Evolutionary conservation across 2,888 invertebrate genomes (phyloP).

Genomic region (Eudasyphora cyanicolor): DNA sequence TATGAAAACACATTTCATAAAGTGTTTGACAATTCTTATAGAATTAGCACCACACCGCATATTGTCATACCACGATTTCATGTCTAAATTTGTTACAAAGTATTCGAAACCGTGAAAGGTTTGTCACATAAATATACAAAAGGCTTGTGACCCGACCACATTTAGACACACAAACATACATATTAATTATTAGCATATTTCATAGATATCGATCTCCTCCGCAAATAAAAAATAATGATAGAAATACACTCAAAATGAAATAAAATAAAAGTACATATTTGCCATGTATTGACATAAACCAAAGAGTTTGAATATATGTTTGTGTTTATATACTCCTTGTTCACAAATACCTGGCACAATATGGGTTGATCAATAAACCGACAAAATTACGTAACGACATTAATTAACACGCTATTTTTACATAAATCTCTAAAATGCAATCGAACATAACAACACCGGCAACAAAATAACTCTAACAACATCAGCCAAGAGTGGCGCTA

Average conservation of each 20-base stretch:
- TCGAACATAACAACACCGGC: not conserved
- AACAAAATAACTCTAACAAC: not conserved
- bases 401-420: slow-evolving; percentile 66
- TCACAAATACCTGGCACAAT: slow-evolving; percentile 12
- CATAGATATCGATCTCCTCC: slow-evolving; percentile 17
- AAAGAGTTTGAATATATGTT: not conserved
- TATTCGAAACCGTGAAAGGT: slow-evolving; percentile 8
- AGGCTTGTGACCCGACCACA: not conserved
- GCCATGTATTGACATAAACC: slow-evolving; percentile 1
- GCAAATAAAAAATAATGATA: not conserved
- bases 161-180: not conserved
- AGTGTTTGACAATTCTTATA: not conserved
- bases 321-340: not conserved
- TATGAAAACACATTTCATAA: not conserved
- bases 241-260: slow-evolving; percentile 18
- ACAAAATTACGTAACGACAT: slow-evolving; percentile 62
- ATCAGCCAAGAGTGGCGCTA: slow-evolving; percentile 6
- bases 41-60: not conserved
- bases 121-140: not conserved
- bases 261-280: slow-evolving; percentile 8
- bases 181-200: slow-evolving; percentile 43
- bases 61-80: not conserved
- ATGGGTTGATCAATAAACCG: slow-evolving; percentile 55
- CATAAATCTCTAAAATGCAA: slow-evolving; percentile 55
- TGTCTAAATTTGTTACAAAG: slow-evolving; percentile 14